Evolutionary conservation across 1,140 invertebrate genomes (phyloP).

Genomic region (Euwallacea fornicatus): DNA sequence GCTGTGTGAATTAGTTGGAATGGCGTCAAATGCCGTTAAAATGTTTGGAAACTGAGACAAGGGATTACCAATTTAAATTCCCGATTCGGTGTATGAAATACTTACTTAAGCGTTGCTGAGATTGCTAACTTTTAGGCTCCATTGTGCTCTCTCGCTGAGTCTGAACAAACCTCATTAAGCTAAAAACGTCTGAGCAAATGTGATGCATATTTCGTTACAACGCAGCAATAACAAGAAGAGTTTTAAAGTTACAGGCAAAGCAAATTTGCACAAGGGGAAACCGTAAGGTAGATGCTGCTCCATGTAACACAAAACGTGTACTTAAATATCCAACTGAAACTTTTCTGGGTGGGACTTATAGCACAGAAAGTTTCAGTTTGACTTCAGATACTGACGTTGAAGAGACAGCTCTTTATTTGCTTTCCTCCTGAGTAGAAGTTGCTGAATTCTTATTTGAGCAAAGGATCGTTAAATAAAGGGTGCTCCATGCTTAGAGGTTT

Average conservation of each 20-base stretch:
- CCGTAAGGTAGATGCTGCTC: slow-evolving; percentile 1
- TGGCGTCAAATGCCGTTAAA: slow-evolving; percentile 26
- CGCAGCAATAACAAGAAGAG: not conserved
- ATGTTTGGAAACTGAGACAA: slow-evolving; percentile 13
- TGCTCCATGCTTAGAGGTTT: too few species aligned
- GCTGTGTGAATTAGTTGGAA: slow-evolving; percentile 30
- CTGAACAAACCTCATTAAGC: not conserved
- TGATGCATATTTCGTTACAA: not conserved
- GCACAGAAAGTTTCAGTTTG: slow-evolving; percentile 6
- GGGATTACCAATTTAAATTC: slow-evolving; percentile 29
- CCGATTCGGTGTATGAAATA: slow-evolving; percentile 1
- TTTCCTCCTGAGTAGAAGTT: not conserved
- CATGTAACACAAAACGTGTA: not conserved
- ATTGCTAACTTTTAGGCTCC: too few species aligned
- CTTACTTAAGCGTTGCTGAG: not conserved
- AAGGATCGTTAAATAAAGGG: too few species aligned
- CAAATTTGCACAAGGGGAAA: not conserved
- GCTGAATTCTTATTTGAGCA: not conserved
- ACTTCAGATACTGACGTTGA: slow-evolving; percentile 4
- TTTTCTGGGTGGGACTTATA: not conserved
- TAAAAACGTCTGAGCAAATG: not conserved
- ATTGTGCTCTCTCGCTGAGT: too few species aligned
- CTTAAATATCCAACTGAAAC: slow-evolving; percentile 12
- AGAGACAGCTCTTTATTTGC: slow-evolving; percentile 5
- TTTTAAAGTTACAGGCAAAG: slow-evolving; percentile 1